Conservation (phyloP, 2,888 invertebrate genomes). For the Balanococcus diminutus region DNA sequence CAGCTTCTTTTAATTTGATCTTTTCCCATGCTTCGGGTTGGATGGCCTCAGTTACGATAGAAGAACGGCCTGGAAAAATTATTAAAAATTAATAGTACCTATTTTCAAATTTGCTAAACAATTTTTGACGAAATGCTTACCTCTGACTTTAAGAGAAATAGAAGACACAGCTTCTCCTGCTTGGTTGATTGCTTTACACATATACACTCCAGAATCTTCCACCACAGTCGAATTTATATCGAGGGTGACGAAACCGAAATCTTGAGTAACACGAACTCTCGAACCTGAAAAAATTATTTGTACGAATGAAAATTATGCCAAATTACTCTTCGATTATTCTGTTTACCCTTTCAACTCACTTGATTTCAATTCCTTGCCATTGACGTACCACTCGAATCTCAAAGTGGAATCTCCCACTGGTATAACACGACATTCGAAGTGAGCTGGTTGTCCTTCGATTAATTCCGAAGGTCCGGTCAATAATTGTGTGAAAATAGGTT, state of each 20-base stretch:
- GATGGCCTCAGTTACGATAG: conserved; percentile 81
- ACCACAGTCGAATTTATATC: conserved; percentile 87
- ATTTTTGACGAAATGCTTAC: conserved; percentile 59
- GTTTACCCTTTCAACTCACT: conserved; percentile 65
- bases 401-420: conserved; percentile 93
- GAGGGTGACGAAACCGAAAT: conserved; percentile 92
- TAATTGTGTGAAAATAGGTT: conserved; percentile 88
- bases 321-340: not conserved
- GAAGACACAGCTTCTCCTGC: conserved; percentile 94
- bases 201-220: conserved; percentile 90
- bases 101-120: not conserved
- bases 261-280: conserved; percentile 87
- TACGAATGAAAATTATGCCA: not conserved
- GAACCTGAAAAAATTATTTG: conserved; percentile 66
- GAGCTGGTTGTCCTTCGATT: conserved; percentile 89
- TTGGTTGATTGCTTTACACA: conserved; percentile 91
- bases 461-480: conserved; percentile 87
- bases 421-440: conserved; percentile 88
- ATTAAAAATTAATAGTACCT: not conserved
- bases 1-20: conserved; percentile 88
- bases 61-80: conserved; percentile 68
- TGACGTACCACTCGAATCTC: conserved; percentile 94
- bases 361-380: conserved; percentile 90
- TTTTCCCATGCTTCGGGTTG: conserved; percentile 92
- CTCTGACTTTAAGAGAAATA: conserved; percentile 85